A percentile compares a stretch with the other conserved stretches of the same genome.
These are phyloP conservation scores for Hepsetus odoe DNA, from an alignment of 2,113 vertebrate species.

Conservation along the genomic window DNA sequence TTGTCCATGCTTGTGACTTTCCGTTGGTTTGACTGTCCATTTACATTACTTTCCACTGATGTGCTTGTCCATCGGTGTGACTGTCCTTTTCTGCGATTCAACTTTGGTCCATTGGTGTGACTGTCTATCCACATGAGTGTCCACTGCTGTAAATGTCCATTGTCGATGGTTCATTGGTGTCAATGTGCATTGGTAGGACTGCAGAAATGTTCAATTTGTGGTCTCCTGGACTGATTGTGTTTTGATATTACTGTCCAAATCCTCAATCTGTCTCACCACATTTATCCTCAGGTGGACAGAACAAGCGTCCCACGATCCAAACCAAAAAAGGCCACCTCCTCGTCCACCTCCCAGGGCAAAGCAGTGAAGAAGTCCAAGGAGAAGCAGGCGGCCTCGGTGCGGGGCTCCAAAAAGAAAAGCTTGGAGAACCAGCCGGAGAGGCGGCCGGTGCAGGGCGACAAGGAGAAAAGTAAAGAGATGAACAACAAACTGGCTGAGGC, in stretches of 20 bases:
- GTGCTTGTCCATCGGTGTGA: background rate
- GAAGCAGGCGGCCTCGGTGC: slow-evolving; percentile 83
- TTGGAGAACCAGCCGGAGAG: slow-evolving; percentile 75
- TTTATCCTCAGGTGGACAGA: slow-evolving; percentile 85
- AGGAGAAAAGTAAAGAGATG: slow-evolving; percentile 99
- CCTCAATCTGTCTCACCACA: background rate
- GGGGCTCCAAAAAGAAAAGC: slow-evolving; percentile 86
- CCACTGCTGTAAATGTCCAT: no score
- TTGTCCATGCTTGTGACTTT: no score
- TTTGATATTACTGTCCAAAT: background rate
- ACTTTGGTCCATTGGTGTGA: no score
- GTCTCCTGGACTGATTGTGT: no score
- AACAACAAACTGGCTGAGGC: slow-evolving; percentile 99
- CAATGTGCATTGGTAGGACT: background rate
- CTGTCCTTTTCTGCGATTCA: no score
- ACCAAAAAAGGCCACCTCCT: slow-evolving; percentile 87
- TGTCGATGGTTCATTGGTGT: no score
- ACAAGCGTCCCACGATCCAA: slow-evolving; percentile 85
- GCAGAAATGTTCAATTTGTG: no score
- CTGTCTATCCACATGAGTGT: background rate
- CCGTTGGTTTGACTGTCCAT: no score
- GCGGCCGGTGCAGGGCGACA: slow-evolving; percentile 79
- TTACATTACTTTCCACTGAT: no score
- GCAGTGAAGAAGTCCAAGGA: slow-evolving; percentile 93
- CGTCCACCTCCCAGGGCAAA: slow-evolving; percentile 82